Evolutionary conservation across 2,113 vertebrate species (phyloP), one percentile per base, ranked within the genome.

Genomic region (Pitta sordida): DNA sequence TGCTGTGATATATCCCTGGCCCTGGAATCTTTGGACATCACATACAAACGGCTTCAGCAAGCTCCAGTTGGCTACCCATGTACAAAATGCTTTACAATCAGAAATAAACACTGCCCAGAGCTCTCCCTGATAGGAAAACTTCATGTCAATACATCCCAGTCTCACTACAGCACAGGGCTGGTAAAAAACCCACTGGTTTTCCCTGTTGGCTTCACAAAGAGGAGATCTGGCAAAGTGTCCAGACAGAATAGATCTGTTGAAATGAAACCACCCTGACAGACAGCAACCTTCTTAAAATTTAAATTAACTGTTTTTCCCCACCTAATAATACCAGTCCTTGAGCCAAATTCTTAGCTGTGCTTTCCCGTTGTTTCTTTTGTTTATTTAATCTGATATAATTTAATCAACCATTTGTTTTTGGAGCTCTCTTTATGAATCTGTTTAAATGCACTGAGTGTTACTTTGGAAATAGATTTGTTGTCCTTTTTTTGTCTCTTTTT

Each of bases 371-470:
- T 89, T 92, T 94, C 74, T 90, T 76, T 89, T 83, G 43, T 90
- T 95, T 94, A 62, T 86, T 92, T 92, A 92, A 94, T 94, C 52
- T 90, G 67, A 91, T 92, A 92, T 92, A 80, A 90, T 92, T 90
- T 90, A 92, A 90, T 83, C 94, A 94, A 37, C 78, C 59, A 74
- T 88, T 94, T 88, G 59, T 27, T 89, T 90, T 83, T 85, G 75
- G 63, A 80, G 43, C 70, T 83, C 67, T 74, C 89, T 74, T 59
- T 74, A 55, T 63, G 78, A 89, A 79, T 91, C 82, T 77, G 58
- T 76, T 96, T 46, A 74, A 83, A 83, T 48, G 21, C n/a, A n/a
- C 12, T 46, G 53, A 87, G 53, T 51, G 20, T 44, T 95, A 48
- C 80, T 85, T 92, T n/a, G 26, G 70, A 92, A 93, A 51, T 2